Conservation (phyloP, 2,888 invertebrate species). For the Julus scandinavius region DNA sequence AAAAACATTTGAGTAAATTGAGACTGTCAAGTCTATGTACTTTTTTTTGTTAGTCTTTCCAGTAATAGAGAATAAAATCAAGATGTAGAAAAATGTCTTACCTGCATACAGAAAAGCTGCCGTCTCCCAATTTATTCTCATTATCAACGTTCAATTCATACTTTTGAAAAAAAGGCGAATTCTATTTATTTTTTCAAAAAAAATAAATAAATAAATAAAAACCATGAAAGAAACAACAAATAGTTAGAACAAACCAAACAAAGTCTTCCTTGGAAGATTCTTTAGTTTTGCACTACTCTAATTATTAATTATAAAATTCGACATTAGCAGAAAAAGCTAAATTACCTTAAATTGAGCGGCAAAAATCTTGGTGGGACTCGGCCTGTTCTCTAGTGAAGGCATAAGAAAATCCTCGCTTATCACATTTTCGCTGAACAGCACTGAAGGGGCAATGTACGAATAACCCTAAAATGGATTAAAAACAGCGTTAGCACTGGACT, state of each 20-base stretch:
- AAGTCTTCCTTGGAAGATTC: no score
- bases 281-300: no score
- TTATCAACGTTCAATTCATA: slow-evolving; percentile 81
- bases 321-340: no score
- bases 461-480: slow-evolving; percentile 74
- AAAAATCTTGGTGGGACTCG: slow-evolving; percentile 68
- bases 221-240: no score
- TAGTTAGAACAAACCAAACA: no score
- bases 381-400: slow-evolving; percentile 69
- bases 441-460: slow-evolving; percentile 93
- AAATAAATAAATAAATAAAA: no score
- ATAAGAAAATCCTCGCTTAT: slow-evolving; percentile 78
- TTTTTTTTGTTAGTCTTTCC: no score
- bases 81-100: slow-evolving; percentile 60
- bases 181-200: no score
- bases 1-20: no score
- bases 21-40: no score
- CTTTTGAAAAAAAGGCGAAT: slow-evolving; percentile 85
- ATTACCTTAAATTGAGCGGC: slow-evolving; percentile 72
- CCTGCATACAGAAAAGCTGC: slow-evolving; percentile 86
- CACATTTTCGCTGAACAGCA: slow-evolving; percentile 82
- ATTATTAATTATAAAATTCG: no score
- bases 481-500: neutral
- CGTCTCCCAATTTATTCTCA: slow-evolving; percentile 82
- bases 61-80: no score